A percentile compares a stretch with the other conserved stretches of the same genome.
phyloP scores from a whole-genome alignment of 2,113 vertebrate genomes.

The Carassius carassius region DNA sequence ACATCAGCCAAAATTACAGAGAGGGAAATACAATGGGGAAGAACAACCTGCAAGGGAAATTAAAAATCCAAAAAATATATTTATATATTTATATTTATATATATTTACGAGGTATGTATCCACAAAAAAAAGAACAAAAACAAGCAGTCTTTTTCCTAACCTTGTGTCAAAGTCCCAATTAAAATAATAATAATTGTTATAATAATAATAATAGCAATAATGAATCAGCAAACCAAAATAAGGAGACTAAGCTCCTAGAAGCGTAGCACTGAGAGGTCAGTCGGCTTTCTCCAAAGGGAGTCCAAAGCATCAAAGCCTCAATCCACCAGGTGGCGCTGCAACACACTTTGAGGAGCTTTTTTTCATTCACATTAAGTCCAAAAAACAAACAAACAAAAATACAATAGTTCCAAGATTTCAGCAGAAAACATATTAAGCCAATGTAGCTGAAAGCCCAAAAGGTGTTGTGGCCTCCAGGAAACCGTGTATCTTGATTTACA shows the following conservation, averaged over 20 bases:
- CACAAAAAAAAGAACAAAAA: constrained; percentile 73
- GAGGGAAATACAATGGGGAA: constrained; percentile 36
- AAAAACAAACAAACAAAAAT: constrained; percentile 41
- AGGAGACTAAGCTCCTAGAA: constrained; percentile 61
- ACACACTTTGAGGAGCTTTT: constrained; percentile 55
- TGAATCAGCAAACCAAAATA: constrained; percentile 63
- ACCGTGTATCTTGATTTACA: constrained; percentile 38
- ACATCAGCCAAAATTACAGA: constrained; percentile 31
- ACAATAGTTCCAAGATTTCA: constrained; percentile 53
- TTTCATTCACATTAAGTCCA: constrained; percentile 59
- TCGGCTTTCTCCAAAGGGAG: constrained; percentile 56
- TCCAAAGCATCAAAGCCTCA: constrained; percentile 59
- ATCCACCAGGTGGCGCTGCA: constrained; percentile 57
- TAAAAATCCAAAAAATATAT: constrained; percentile 79
- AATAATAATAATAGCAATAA: constrained; percentile 63
- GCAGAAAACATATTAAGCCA: constrained; percentile 33
- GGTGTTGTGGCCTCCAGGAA: constrained; percentile 35
- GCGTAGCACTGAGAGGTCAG: constrained; percentile 53
- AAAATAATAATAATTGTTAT: constrained; percentile 66
- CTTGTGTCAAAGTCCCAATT: constrained; percentile 55
- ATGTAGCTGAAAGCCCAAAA: constrained; percentile 30
- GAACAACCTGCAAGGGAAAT: constrained; percentile 58
- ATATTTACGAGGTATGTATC: constrained; percentile 81
- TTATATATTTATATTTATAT: constrained; percentile 75
- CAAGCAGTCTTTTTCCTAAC: constrained; percentile 67